Percentiles rank a stretch among this genome's conserved stretches.
phyloP scores from a whole-genome alignment of 2,797 vertebrate species.

The Cottoperca gobio region DNA sequence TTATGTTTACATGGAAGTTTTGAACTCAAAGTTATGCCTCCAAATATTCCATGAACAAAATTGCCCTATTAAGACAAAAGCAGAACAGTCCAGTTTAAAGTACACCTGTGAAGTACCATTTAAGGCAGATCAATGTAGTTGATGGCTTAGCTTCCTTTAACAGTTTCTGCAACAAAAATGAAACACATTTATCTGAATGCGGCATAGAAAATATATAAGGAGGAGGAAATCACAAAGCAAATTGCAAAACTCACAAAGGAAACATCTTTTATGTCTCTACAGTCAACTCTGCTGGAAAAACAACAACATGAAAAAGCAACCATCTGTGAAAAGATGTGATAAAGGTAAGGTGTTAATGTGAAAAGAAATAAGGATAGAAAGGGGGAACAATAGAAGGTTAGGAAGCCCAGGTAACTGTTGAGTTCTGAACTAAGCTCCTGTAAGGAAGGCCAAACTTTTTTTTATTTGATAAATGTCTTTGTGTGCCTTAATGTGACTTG shows the following conservation, averaged over 20 bases:
- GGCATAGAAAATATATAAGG: conserved; percentile 18
- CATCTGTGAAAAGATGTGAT: conserved; percentile 14
- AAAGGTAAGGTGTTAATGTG: conserved; percentile 8
- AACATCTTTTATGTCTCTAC: conserved; percentile 15
- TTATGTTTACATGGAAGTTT: neutral
- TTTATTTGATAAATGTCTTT: too few relatives aligned
- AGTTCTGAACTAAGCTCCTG: neutral
- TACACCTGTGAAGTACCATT: conserved; percentile 13
- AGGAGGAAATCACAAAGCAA: conserved; percentile 30
- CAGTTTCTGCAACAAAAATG: conserved; percentile 16
- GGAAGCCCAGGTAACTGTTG: neutral
- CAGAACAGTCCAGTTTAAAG: neutral
- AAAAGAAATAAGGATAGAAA: conserved; percentile 11
- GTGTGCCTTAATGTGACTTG: too few relatives aligned
- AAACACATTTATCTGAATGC: conserved; percentile 29
- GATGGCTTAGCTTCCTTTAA: neutral
- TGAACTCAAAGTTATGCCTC: neutral
- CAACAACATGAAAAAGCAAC: conserved; percentile 13
- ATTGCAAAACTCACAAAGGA: conserved; percentile 30
- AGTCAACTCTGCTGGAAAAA: neutral
- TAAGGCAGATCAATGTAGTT: neutral
- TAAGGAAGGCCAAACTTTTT: neutral
- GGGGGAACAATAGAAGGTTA: neutral
- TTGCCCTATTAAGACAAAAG: neutral
- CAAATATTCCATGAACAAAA: neutral